Conservation (phyloP, 2,797 vertebrate species). For the Ciconia nigra region DNA sequence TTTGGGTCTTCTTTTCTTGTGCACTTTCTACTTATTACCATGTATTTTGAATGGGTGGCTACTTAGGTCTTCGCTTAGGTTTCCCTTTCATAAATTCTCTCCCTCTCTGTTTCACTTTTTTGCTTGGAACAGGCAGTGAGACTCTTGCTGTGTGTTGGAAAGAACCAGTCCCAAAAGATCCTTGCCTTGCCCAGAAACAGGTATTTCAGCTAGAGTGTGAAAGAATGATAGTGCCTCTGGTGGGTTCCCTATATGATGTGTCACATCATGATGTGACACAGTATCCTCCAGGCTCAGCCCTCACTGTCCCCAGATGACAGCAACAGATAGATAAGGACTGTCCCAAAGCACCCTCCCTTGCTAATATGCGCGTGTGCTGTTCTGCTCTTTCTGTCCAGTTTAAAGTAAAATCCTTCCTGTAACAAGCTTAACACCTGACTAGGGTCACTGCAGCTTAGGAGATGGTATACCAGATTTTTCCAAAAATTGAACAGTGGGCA, state of each 20-base stretch:
- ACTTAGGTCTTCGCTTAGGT: neutral
- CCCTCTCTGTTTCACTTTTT: neutral
- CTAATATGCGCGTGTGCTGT: fast-evolving
- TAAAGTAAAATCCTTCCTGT: neutral
- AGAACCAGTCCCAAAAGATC: neutral
- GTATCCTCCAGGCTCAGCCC: neutral
- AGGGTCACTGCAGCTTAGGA: neutral
- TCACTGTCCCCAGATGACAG: neutral
- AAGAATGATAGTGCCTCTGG: neutral
- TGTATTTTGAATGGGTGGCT: neutral
- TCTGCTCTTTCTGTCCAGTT: neutral
- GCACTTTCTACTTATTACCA: neutral
- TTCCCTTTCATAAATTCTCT: neutral
- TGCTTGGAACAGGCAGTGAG: neutral
- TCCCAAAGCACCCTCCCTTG: neutral
- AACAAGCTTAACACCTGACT: neutral
- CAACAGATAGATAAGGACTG: neutral
- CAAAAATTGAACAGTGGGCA: neutral
- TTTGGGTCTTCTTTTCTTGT: neutral
- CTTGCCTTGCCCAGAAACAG: neutral
- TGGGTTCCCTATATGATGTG: neutral
- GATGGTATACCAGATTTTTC: neutral
- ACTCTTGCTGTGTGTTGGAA: neutral
- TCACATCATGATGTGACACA: neutral
- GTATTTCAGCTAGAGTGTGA: neutral